A percentile compares a stretch with the other conserved stretches of the same genome.
Evolutionary conservation across 2,888 invertebrate species (phyloP).

Genomic region (Dysmachus trigonus): DNA sequence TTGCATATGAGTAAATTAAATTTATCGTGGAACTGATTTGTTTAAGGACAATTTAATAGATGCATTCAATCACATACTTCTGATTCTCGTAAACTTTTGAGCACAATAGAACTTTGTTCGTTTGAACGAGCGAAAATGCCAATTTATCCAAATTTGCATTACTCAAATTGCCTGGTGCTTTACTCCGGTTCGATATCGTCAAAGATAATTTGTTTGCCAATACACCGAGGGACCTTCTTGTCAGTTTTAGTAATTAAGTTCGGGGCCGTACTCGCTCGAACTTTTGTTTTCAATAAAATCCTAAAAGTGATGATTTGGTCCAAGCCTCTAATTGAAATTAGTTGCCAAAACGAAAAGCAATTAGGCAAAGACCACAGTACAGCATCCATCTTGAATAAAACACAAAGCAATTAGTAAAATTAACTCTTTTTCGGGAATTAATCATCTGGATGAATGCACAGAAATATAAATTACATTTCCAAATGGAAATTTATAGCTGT

Average conservation of each 20-base stretch:
- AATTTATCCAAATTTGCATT: not conserved
- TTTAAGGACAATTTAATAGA: conserved; percentile 64
- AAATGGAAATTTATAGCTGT: conserved; percentile 38
- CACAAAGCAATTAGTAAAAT: conserved; percentile 34
- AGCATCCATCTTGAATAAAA: not conserved
- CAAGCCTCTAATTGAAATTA: not conserved
- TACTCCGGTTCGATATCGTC: not conserved
- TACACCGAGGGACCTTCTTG: not conserved
- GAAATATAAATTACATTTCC: conserved; percentile 40
- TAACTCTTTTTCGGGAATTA: conserved; percentile 29
- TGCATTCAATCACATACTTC: conserved; percentile 15
- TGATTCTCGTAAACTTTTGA: not conserved
- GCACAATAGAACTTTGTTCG: not conserved
- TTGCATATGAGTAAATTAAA: conserved; percentile 54
- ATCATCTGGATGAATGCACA: conserved; percentile 24
- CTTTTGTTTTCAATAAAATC: not conserved
- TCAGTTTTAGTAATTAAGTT: not conserved
- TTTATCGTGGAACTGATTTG: conserved; percentile 63
- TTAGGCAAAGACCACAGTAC: not conserved
- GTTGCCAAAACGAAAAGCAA: not conserved
- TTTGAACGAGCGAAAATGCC: not conserved
- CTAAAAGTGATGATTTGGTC: not conserved
- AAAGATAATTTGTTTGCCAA: not conserved
- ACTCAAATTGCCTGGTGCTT: not conserved
- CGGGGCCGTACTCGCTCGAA: not conserved